Base-by-base conservation (phyloP, 1,140 invertebrate species). In the Carposina sasakii region DNA sequence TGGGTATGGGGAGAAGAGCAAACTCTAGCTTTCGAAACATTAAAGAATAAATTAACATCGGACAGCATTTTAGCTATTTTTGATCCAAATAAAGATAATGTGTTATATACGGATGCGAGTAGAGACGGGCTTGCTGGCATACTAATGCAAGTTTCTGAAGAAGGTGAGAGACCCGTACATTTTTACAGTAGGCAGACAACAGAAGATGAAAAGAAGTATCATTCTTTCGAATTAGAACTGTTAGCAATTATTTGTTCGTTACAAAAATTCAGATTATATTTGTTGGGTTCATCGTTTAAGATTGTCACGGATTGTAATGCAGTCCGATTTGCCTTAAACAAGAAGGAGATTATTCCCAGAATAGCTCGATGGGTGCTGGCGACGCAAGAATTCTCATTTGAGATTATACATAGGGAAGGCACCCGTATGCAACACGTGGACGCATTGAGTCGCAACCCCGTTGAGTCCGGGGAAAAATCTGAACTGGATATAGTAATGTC, bases 391-490 rank as follows among this genome's bases (percentile, higher is more conserved):
- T 61, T 45, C 42, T 12, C 28, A 6, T 60, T 48, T 33, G 40
- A 54, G n/a, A 44, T 52, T n/a, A 44, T 28, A 15, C 56, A 60
- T 39, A 34, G 30, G n/a, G n/a, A 23, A 2, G 47, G 47, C 13
- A 17, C 24, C 21, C 28, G 43, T 26, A 71, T 74, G 66, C 41
- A 39, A 15, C 70, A 76, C 40, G 70, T 63, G 0, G 71, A 81
- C 47, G 65, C 67, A 0, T 42, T 75, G 2, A 71, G 67, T 30
- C 16, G 66, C 1, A 49, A 62, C 31, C 52, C 54, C 4, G 10
- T 33, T 26, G 8, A 16, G 2, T 16, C n/a, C 16, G 33, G 33
- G n/a, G 33, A 36, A 19, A 36, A 36, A 36, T 36, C 33, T 3
- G 33, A 36, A 19, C 2, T 19, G 12, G 33, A 36, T 9, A 36